phyloP scores from a whole-genome alignment of 2,797 vertebrate genomes.

The Premnoplex brunnescens region DNA sequence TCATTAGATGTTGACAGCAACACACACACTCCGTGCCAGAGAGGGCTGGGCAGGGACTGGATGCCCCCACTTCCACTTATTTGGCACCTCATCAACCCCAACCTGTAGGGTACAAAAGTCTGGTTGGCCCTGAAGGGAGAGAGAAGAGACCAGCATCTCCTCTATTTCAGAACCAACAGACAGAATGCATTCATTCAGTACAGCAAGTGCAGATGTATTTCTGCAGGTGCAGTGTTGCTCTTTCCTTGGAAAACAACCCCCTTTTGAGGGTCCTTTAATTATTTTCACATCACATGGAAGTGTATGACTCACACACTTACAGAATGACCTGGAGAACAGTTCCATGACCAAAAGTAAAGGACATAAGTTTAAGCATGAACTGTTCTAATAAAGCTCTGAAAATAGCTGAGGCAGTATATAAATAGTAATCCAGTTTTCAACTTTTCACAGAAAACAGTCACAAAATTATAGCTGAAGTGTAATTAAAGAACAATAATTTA shows the following conservation, averaged over 20 bases:
- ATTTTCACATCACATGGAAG: not conserved
- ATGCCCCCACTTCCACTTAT: not conserved
- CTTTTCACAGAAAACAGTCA: fast-evolving
- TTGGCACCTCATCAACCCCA: not conserved
- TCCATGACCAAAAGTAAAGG: not conserved
- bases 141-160: not conserved
- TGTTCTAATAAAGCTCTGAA: not conserved
- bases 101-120: not conserved
- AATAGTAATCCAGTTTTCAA: not conserved
- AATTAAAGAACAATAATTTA: not conserved
- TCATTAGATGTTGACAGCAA: not conserved
- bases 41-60: not conserved
- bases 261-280: not conserved
- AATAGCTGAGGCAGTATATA: not conserved
- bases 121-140: not conserved
- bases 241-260: not conserved
- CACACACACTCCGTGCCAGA: not conserved
- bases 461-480: not conserved
- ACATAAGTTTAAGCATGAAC: not conserved
- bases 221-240: not conserved
- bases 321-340: not conserved
- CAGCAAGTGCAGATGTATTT: not conserved
- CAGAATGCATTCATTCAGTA: not conserved
- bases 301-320: not conserved
- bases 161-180: not conserved